Conservation (phyloP, 2,888 invertebrate genomes). For the Melinaea menophilus region DNA sequence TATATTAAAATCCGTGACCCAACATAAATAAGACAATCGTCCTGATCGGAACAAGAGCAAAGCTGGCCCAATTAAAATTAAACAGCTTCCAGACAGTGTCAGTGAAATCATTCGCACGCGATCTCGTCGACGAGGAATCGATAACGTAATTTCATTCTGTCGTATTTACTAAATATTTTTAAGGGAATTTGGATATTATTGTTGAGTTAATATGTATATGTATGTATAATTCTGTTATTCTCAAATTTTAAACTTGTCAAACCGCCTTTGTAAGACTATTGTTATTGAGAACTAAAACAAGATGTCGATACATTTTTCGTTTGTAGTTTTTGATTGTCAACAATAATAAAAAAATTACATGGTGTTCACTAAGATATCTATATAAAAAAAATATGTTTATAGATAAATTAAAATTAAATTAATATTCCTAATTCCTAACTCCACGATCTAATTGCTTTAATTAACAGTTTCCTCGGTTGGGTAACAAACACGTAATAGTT, state of each 20-base stretch:
- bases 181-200: neutral
- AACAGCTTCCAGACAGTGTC: constrained; percentile 68
- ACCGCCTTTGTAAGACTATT: too few relatives aligned
- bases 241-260: too few relatives aligned
- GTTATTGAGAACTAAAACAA: too few relatives aligned
- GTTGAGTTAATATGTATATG: too few relatives aligned
- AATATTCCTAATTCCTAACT: constrained; percentile 8
- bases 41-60: constrained; percentile 61
- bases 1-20: constrained; percentile 59
- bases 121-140: constrained; percentile 68
- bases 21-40: constrained; percentile 68
- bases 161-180: constrained; percentile 12
- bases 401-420: too few relatives aligned
- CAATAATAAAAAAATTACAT: too few relatives aligned
- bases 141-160: constrained; percentile 70
- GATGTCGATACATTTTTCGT: too few relatives aligned
- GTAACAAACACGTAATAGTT: constrained; percentile 21
- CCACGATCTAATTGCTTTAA: constrained; percentile 19
- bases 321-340: too few relatives aligned
- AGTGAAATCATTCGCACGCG: constrained; percentile 69
- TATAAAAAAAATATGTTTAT: too few relatives aligned
- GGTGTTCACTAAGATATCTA: too few relatives aligned
- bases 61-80: constrained; percentile 74
- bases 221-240: too few relatives aligned
- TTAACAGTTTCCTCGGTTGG: constrained; percentile 14